A percentile compares a stretch with the other conserved stretches of the same genome.
These are phyloP conservation scores for Philhelius pedissequus DNA, from an alignment of 2,888 invertebrate genomes.

Conservation along the genomic window DNA sequence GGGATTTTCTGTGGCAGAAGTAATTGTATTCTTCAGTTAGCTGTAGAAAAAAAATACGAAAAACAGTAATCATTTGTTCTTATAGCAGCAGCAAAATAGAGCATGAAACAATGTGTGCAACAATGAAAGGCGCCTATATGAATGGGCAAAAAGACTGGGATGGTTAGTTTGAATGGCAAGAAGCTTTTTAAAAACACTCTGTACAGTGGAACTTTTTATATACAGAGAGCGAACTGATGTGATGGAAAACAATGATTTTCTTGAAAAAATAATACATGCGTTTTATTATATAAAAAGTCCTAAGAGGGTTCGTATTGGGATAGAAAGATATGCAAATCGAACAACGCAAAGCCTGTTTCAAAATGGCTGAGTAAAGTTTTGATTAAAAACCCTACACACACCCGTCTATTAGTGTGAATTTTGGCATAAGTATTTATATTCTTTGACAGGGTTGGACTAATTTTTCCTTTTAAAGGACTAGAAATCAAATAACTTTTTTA, in stretches of 20 bases:
- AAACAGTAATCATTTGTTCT: constrained; percentile 29
- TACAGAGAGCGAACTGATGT: not conserved
- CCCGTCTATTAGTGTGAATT: too few species aligned
- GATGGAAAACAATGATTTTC: constrained; percentile 24
- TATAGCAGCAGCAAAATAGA: not conserved
- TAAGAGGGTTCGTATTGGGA: not conserved
- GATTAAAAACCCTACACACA: too few species aligned
- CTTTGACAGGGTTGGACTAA: too few species aligned
- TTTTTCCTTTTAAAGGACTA: too few species aligned
- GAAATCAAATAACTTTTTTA: too few species aligned
- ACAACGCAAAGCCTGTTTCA: too few species aligned
- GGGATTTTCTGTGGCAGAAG: constrained; percentile 23
- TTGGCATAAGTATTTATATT: too few species aligned
- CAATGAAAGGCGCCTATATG: constrained; percentile 10
- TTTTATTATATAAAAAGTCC: not conserved
- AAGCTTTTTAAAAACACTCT: constrained; percentile 47
- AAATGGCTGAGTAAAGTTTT: too few species aligned
- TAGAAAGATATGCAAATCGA: too few species aligned
- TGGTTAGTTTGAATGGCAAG: not conserved
- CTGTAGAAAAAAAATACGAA: constrained; percentile 29
- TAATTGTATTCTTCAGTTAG: constrained; percentile 30
- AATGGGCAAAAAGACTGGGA: not conserved
- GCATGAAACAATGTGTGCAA: not conserved
- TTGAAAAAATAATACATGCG: not conserved
- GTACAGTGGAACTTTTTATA: constrained; percentile 42